Percentiles rank a stretch among this genome's conserved stretches.
phyloP scores from a whole-genome alignment of 2,797 vertebrate species.

The Hydrophis major region DNA sequence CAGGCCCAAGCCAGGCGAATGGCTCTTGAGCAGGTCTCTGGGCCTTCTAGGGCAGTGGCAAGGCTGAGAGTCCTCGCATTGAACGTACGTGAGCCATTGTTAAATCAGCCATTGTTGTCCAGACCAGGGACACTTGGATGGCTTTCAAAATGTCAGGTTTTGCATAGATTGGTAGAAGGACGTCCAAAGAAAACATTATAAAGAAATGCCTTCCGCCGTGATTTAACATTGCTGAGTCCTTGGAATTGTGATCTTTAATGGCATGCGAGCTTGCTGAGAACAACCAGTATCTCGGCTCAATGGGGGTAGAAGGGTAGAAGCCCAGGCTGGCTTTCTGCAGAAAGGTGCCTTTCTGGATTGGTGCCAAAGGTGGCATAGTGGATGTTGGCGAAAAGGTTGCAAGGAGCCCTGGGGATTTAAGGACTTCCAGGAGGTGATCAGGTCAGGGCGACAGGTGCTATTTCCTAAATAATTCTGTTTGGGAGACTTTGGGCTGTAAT shows the following conservation, averaged over 20 bases:
- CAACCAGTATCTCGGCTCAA: not conserved
- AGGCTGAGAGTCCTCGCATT: not conserved
- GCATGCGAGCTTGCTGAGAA: not conserved
- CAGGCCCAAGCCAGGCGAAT: not conserved
- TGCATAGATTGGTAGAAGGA: not conserved
- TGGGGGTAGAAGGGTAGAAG: not conserved
- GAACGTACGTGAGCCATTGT: not conserved
- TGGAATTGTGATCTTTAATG: not conserved
- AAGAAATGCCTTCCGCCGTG: not conserved
- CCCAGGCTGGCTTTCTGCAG: not conserved
- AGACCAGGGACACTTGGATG: not conserved
- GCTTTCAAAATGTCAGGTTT: not conserved
- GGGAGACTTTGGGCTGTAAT: not conserved
- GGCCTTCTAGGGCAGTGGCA: conserved; percentile 1
- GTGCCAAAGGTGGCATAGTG: no score
- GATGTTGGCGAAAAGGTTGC: not conserved
- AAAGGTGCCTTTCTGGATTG: not conserved
- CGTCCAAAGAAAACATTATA: not conserved
- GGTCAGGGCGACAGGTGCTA: not conserved
- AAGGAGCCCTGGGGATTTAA: not conserved
- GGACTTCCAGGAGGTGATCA: not conserved
- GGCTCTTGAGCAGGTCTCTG: not conserved
- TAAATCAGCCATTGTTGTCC: not conserved
- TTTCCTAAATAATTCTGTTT: not conserved
- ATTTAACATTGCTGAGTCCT: not conserved